Percentiles rank a stretch among this genome's conserved stretches.
phyloP scores from a whole-genome alignment of 1,140 invertebrate species.

The Sinella curviseta region DNA sequence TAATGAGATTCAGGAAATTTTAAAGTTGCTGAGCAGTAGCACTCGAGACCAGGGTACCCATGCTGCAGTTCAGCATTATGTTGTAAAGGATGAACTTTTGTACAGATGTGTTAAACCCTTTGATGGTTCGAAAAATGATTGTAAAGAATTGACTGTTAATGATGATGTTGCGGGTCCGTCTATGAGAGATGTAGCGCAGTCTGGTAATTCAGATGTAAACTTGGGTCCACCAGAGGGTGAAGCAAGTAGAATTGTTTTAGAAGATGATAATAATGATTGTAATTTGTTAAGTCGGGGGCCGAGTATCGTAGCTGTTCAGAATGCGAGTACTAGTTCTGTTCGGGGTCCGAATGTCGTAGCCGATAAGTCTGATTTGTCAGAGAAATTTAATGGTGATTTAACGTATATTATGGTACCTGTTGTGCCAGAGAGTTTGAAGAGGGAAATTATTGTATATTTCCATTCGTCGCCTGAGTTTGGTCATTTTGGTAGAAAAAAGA shows the following conservation, averaged over 20 bases:
- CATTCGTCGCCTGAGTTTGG: constrained; percentile 27
- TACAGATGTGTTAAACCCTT: neutral
- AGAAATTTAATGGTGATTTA: neutral
- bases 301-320: neutral
- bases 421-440: neutral
- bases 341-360: neutral
- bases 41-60: neutral
- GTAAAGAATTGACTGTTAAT: neutral
- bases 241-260: neutral
- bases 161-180: neutral
- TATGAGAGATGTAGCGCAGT: neutral
- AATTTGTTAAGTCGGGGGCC: neutral
- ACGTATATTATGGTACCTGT: constrained; percentile 3
- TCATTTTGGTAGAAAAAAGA: too few species aligned
- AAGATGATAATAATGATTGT: neutral
- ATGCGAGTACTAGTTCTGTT: neutral
- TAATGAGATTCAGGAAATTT: neutral
- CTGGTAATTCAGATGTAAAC: neutral
- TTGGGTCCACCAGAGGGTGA: neutral
- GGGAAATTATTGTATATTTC: constrained; percentile 25
- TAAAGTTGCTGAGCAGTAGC: neutral
- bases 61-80: neutral
- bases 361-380: neutral
- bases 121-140: neutral
- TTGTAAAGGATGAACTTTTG: constrained; percentile 5